Conservation (phyloP, 1,140 invertebrate species). For the Lasioglossum baleicum region DNA sequence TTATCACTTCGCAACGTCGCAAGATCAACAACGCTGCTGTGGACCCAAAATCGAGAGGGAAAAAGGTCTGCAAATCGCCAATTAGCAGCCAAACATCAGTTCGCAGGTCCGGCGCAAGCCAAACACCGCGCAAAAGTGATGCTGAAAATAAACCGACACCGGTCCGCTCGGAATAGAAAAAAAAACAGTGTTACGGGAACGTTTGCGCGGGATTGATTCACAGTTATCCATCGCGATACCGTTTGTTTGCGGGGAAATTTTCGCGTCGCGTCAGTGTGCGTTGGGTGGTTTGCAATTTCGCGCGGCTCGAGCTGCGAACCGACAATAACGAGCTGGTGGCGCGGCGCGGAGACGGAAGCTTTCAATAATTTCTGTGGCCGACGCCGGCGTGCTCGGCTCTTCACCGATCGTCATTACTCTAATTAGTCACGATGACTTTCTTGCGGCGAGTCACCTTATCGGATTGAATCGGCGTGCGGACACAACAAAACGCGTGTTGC, state of each 20-base stretch:
- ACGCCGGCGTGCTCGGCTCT: neutral
- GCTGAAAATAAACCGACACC: neutral
- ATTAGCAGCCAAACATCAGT: no score
- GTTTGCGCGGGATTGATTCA: constrained; percentile 19
- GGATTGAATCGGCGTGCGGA: constrained; percentile 11
- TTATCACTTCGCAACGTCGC: no score
- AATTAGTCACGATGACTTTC: constrained; percentile 64
- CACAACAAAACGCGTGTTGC: neutral
- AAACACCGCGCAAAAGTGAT: neutral
- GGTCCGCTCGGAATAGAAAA: neutral
- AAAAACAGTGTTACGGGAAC: neutral
- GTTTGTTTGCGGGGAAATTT: constrained; percentile 41
- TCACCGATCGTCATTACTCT: constrained; percentile 56
- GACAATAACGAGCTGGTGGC: constrained; percentile 31
- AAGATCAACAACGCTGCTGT: no score
- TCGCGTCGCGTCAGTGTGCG: neutral
- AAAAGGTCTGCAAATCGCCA: no score
- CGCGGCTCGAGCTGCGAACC: neutral
- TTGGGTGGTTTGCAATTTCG: constrained; percentile 22
- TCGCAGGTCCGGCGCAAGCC: neutral
- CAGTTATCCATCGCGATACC: neutral
- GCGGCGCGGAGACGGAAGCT: constrained; percentile 16
- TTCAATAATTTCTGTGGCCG: constrained; percentile 44
- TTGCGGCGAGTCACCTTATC: constrained; percentile 27
- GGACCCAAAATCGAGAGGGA: no score